phyloP scores from a whole-genome alignment of 2,888 invertebrate genomes.

The Sericinus montela region DNA sequence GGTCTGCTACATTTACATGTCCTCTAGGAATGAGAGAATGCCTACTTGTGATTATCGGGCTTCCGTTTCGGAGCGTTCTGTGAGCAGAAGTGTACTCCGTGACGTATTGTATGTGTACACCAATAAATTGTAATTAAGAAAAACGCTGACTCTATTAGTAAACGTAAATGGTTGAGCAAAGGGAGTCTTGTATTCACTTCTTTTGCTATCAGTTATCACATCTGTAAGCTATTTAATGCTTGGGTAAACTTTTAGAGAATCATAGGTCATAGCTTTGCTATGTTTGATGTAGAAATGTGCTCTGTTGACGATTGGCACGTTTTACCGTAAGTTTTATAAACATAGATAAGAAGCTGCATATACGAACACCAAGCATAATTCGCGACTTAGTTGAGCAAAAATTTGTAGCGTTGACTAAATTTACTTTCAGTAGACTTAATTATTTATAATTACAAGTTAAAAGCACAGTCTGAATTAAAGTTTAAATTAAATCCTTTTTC shows the following conservation, averaged over 20 bases:
- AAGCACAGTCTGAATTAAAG: neutral
- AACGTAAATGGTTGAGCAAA: slow-evolving; percentile 1
- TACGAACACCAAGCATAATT: slow-evolving; percentile 22
- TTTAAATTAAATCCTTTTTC: neutral
- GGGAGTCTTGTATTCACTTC: neutral
- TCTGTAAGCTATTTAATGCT: neutral
- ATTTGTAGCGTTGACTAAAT: neutral
- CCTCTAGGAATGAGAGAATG: slow-evolving; percentile 25
- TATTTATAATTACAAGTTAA: neutral
- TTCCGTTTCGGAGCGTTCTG: slow-evolving; percentile 34
- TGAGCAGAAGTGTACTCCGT: slow-evolving; percentile 32
- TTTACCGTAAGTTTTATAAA: slow-evolving; percentile 27
- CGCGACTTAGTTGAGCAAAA: slow-evolving; percentile 12
- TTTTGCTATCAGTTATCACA: neutral
- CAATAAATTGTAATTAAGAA: slow-evolving; percentile 45
- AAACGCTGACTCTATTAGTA: slow-evolving; percentile 24
- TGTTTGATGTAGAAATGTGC: slow-evolving; percentile 11
- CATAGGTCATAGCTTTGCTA: neutral
- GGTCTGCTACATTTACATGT: slow-evolving; percentile 30
- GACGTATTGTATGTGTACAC: slow-evolving; percentile 42
- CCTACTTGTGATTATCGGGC: slow-evolving; percentile 31
- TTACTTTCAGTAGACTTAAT: neutral
- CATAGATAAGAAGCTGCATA: slow-evolving; percentile 28
- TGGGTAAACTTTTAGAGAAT: slow-evolving; percentile 1
- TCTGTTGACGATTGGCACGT: slow-evolving; percentile 21